Evolutionary conservation across 2,113 vertebrate genomes (phyloP).

Genomic region (Dipodomys spectabilis): DNA sequence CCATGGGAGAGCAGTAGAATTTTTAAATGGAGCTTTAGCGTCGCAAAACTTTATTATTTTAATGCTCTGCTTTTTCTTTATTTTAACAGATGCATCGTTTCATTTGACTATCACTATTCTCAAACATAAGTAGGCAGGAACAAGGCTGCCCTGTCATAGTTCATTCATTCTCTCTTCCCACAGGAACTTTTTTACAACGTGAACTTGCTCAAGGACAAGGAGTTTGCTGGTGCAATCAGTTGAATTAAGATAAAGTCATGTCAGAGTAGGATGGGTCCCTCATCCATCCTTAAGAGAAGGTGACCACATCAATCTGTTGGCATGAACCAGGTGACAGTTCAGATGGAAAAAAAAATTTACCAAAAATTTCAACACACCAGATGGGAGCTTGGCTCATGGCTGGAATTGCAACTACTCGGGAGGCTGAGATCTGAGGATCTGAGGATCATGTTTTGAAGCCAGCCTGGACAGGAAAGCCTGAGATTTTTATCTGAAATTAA

Average conservation of each 20-base stretch:
- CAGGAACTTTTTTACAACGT: not conserved
- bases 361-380: too few relatives aligned
- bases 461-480: too few relatives aligned
- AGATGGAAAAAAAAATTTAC: not conserved
- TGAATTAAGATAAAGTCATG: not conserved
- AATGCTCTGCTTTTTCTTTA: not conserved
- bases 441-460: too few relatives aligned
- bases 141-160: not conserved
- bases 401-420: too few relatives aligned
- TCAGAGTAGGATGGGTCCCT: rapidly evolving
- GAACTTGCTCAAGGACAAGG: not conserved
- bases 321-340: not conserved
- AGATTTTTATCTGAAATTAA: too few relatives aligned
- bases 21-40: not conserved
- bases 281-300: not conserved
- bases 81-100: too few relatives aligned
- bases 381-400: too few relatives aligned
- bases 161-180: not conserved
- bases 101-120: not conserved
- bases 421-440: too few relatives aligned
- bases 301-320: not conserved
- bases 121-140: not conserved
- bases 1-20: not conserved
- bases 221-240: not conserved
- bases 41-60: not conserved